Evolutionary conservation across 2,113 vertebrate genomes (phyloP).

Genomic region (Cisticola juncidis): DNA sequence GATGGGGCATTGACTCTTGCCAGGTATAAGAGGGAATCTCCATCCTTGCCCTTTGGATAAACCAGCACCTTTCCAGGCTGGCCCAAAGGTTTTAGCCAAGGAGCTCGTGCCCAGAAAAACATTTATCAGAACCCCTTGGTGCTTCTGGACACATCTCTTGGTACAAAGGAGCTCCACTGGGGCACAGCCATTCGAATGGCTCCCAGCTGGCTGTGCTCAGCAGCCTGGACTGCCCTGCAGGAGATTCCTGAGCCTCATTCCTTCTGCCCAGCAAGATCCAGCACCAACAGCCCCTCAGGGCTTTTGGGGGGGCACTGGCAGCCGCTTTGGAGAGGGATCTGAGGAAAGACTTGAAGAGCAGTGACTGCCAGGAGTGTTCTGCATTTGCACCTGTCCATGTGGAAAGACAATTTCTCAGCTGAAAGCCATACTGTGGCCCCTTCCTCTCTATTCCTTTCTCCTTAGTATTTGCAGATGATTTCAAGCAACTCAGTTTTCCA

Average conservation of each 20-base stretch:
- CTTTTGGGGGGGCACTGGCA: background rate
- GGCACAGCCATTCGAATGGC: background rate
- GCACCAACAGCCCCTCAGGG: background rate
- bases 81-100: background rate
- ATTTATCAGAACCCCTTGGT: background rate
- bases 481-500: slow-evolving; percentile 33
- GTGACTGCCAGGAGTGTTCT: background rate
- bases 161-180: background rate
- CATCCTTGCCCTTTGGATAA: background rate
- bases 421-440: background rate
- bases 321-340: background rate
- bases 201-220: background rate
- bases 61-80: background rate
- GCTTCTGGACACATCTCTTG: background rate
- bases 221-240: background rate
- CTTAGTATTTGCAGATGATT: slow-evolving; percentile 7
- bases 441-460: background rate
- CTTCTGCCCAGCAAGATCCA: background rate
- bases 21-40: background rate
- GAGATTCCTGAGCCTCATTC: background rate
- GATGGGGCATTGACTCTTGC: background rate
- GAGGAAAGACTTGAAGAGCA: background rate
- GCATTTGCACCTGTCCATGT: background rate
- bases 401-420: background rate
- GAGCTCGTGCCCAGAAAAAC: background rate